Base-by-base conservation (phyloP, 2,888 invertebrate species). In the Trachelus stipa region DNA sequence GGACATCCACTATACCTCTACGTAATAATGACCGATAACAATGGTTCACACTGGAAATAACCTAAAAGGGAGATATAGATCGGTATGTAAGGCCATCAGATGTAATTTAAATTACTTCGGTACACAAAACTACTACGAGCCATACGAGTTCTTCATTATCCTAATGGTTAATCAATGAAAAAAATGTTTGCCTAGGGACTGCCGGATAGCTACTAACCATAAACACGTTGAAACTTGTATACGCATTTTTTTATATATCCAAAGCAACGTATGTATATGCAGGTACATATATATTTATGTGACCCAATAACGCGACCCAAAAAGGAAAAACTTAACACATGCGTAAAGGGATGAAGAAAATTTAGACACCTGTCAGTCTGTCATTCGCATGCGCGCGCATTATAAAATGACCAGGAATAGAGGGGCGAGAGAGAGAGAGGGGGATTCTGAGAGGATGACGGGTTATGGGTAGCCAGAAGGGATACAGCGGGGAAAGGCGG, bases 381-480 rank as follows among this genome's bases (percentile, higher is more conserved):
- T 71, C 31, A 31, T 31, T 31, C 71, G 71, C 71, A 71, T 71
- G 71, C 71, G 71, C 71, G 31, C 31, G 71, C 56, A 71, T 71
- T 71, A 33, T 31, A 71, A 71, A 34, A 12, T 31, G 71, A 33
- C 15, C 71, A 11, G 31, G 12, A 23, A 30, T 2, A 11, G 12
- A 56, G 34, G 73, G 33, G 34, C 11, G 11, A 15, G 12, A 12
- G 73, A 76, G 73, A 76, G 73, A 73, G 68, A 73, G 40, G 77
- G 31, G 12, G 73, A 80, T 81, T 12, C 31, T 31, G 31, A 71
- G 71, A 12, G 71, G 33, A 34, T 33, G 31, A 71, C 31, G 33
- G 31, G 23, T 56, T 56, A 56, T 23, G 56, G 56, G 23, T 23
- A 15, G 33, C 71, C 12, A 74, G 37, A 37, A 37, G 37, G 37